These are phyloP conservation scores for Macaria notata DNA, from an alignment of 2,888 invertebrate species.

Conservation along the genomic window DNA sequence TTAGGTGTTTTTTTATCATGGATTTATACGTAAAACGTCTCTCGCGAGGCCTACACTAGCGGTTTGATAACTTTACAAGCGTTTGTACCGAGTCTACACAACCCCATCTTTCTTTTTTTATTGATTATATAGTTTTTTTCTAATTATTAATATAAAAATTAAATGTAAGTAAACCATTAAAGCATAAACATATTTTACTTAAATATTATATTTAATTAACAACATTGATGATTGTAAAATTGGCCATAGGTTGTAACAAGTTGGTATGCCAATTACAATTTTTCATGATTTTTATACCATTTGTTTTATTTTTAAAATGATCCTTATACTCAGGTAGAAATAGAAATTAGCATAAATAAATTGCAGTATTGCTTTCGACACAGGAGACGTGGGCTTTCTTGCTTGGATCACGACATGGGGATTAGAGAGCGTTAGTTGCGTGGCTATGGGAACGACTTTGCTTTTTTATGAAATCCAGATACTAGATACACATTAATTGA, in stretches of 20 bases:
- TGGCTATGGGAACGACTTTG: no score
- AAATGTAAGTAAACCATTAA: constrained; percentile 81
- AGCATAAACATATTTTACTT: constrained; percentile 82
- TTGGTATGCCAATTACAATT: constrained; percentile 82
- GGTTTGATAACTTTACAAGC: constrained; percentile 53
- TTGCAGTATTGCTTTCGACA: no score
- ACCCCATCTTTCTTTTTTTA: constrained; percentile 59
- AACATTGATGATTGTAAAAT: constrained; percentile 82
- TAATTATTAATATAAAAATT: constrained; percentile 80
- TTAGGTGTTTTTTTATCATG: constrained; percentile 62
- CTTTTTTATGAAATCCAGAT: no score
- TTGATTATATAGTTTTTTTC: constrained; percentile 67
- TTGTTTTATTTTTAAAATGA: constrained; percentile 58
- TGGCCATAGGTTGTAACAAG: constrained; percentile 82
- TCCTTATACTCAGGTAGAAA: no score
- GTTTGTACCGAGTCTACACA: constrained; percentile 72
- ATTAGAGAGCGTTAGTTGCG: no score
- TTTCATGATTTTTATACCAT: constrained; percentile 78
- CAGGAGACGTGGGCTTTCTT: no score
- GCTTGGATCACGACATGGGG: no score
- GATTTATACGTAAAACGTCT: constrained; percentile 54
- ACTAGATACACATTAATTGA: no score
- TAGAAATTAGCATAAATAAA: no score
- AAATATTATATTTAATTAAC: constrained; percentile 82
- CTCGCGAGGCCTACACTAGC: constrained; percentile 42